phyloP scores from a whole-genome alignment of 2,888 invertebrate species.

The Drosophila buzzatii region DNA sequence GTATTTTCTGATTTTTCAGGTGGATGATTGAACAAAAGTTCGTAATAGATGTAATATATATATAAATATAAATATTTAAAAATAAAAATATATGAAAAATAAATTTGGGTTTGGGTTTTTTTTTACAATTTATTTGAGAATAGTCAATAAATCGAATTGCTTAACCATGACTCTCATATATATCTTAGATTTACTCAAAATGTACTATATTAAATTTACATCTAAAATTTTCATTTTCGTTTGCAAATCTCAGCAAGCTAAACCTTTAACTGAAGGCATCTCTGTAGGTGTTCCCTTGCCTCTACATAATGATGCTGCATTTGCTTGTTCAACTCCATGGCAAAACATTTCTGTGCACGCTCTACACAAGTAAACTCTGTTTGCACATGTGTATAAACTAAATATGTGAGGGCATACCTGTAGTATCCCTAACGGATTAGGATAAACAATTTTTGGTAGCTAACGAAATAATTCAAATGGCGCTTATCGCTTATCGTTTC shows the following conservation, averaged over 20 bases:
- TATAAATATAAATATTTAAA: too few species aligned
- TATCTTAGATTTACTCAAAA: neutral
- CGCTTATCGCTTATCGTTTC: slow-evolving; percentile 60
- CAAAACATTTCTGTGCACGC: neutral
- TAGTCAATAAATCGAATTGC: neutral
- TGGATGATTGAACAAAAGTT: too few species aligned
- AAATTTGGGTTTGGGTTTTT: too few species aligned
- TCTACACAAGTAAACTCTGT: neutral
- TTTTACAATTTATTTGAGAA: neutral
- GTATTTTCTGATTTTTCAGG: neutral
- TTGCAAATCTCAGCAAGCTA: neutral
- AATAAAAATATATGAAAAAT: too few species aligned
- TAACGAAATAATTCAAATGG: slow-evolving; percentile 69
- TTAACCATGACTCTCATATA: too few species aligned
- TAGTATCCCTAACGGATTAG: neutral
- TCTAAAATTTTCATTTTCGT: neutral
- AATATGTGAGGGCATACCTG: neutral
- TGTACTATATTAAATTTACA: too few species aligned
- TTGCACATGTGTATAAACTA: neutral
- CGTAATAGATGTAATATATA: too few species aligned
- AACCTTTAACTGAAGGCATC: neutral
- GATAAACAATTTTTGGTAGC: slow-evolving; percentile 30
- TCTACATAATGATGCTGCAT: neutral
- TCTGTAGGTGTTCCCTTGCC: neutral
- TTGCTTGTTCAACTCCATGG: too few species aligned